Evolutionary conservation across 2,888 invertebrate genomes (phyloP), one percentile per base, ranked within the genome.

Genomic region (Drosophila colorata): DNA sequence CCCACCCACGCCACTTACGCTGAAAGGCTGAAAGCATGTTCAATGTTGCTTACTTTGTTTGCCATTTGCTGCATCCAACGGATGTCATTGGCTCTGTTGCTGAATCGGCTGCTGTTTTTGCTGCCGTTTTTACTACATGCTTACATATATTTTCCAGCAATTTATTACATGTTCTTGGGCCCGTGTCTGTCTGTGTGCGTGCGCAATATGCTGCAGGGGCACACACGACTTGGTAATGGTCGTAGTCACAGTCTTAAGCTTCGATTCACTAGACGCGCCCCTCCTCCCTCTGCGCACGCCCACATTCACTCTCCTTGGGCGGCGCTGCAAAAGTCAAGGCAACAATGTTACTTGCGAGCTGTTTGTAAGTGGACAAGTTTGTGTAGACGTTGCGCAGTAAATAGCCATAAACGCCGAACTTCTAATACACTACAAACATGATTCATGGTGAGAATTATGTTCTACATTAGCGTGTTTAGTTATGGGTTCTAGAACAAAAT

Each of bases 331-430:
- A 73, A 86, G 89, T 88, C 89, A 88, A 86, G 87, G 81, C 68
- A 64, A 68, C 48, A 79, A 79, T 85, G 79, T 87, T 69, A 68
- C 78, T 80, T 83, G 74, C 51, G 70, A 72, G 67, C 77, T 77
- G 87, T 74, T 74, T 69, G 76, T 77, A 87, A 86, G 85, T 87
- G 79, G 72, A 87, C 87, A 86, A 86, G 55, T 88, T 88, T 74
- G 49, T 55, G 84, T 74, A 74, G 74, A 80, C 72, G 80, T 70
- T 78, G 66, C 53, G 64, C 60, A 75, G 75, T 81, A 78, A 82
- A 81, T 75, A 9, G 48, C 66, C 49, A 48, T 44, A 51, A 37
- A 52, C 43, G 16, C 35, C 60, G 71, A 69, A 70, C 43, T 69
- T 72, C 9, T n/a, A n/a, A 78, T 74, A 60, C 63, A 23, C 76